phyloP scores from a whole-genome alignment of 2,797 vertebrate species.

The Gadopsis marmoratus region DNA sequence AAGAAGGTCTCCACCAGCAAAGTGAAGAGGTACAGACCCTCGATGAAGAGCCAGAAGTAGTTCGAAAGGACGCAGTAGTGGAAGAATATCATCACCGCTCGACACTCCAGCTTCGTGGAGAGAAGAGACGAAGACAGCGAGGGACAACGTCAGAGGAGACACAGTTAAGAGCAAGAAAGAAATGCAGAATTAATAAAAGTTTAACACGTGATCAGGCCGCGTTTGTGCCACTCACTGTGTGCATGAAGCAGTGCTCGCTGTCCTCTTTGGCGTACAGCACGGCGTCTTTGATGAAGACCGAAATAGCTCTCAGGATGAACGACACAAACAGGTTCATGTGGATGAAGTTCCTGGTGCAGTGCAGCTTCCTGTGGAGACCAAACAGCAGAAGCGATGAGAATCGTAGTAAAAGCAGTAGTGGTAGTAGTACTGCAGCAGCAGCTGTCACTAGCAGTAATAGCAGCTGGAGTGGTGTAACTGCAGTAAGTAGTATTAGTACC shows the following conservation, averaged over 20 bases:
- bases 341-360: slow-evolving; percentile 98
- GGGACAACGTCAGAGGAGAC: not conserved
- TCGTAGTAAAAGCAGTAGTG: not conserved
- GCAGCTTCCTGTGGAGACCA: slow-evolving; percentile 89
- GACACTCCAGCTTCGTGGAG: slow-evolving; percentile 90
- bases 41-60: slow-evolving; percentile 99
- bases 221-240: slow-evolving; percentile 86
- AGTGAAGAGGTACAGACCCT: slow-evolving; percentile 97
- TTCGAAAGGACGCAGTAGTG: slow-evolving; percentile 99
- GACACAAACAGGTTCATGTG: slow-evolving; percentile 99
- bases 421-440: not conserved
- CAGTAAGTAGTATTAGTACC: not conserved
- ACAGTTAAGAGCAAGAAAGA: no score
- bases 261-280: slow-evolving; percentile 93
- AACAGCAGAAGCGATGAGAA: not conserved
- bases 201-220: not conserved
- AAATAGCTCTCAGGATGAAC: slow-evolving; percentile 95
- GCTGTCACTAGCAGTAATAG: not conserved
- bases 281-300: slow-evolving; percentile 97
- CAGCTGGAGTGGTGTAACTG: not conserved
- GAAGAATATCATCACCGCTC: slow-evolving; percentile 96
- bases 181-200: no score
- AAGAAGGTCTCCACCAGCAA: slow-evolving; percentile 97
- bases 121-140: not conserved
- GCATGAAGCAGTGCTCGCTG: slow-evolving; percentile 92